phyloP scores from a whole-genome alignment of 1,140 invertebrate genomes.

The Calliphora vicina region DNA sequence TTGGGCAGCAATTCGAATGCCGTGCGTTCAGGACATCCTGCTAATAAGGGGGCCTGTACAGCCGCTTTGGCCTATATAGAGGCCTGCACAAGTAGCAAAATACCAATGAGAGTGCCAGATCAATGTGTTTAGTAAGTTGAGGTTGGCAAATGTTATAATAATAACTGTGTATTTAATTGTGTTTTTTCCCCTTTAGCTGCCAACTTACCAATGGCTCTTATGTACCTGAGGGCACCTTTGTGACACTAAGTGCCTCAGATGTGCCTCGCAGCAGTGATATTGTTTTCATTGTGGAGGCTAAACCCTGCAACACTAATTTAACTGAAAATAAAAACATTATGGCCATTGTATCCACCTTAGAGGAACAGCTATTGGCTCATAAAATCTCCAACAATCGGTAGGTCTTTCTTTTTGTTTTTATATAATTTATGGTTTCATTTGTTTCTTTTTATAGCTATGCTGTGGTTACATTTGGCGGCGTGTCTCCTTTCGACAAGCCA shows the following conservation, averaged over 20 bases:
- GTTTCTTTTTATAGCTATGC: conserved; percentile 71
- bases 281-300: conserved; percentile 88
- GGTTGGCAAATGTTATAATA: background rate
- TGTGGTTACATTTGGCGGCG: conserved; percentile 81
- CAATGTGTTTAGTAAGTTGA: conserved; percentile 76
- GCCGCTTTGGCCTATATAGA: conserved; percentile 80
- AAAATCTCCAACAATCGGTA: conserved; percentile 74
- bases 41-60: conserved; percentile 73
- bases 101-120: conserved; percentile 79
- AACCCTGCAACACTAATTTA: conserved; percentile 78
- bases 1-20: conserved; percentile 56
- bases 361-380: conserved; percentile 72
- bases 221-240: conserved; percentile 77
- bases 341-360: conserved; percentile 70
- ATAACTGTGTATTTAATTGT: too few species aligned
- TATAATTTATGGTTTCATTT: too few species aligned
- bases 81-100: conserved; percentile 75
- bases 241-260: conserved; percentile 65
- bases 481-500: conserved; percentile 73
- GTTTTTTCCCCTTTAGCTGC: conserved; percentile 64
- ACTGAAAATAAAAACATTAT: conserved; percentile 72
- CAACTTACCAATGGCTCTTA: conserved; percentile 70
- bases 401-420: background rate
- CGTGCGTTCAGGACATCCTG: conserved; percentile 50
- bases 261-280: conserved; percentile 78